A percentile compares a stretch with the other conserved stretches of the same genome.
These are phyloP conservation scores for Ibidorhyncha struthersii DNA, from an alignment of 2,113 vertebrate species.

Conservation along the genomic window DNA sequence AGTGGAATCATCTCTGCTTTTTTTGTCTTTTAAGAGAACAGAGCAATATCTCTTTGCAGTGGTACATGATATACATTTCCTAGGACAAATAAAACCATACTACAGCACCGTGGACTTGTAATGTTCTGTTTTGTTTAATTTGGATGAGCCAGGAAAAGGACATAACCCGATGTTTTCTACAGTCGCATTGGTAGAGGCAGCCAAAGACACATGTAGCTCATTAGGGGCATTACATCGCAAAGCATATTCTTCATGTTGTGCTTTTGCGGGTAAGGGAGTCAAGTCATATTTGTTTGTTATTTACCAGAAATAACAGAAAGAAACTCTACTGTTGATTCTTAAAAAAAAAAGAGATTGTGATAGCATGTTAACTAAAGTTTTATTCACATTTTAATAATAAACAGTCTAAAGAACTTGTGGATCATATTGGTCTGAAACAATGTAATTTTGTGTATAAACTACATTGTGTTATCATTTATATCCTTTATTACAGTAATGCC, in stretches of 20 bases:
- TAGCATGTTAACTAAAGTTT: neutral
- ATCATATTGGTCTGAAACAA: neutral
- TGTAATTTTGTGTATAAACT: neutral
- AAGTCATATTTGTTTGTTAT: neutral
- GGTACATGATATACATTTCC: neutral
- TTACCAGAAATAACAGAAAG: constrained; percentile 10
- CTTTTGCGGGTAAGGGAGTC: neutral
- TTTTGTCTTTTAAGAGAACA: constrained; percentile 2
- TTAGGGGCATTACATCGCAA: accelerated
- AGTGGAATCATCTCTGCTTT: neutral
- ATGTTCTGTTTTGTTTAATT: neutral
- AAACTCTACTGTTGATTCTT: neutral
- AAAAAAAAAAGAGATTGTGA: neutral
- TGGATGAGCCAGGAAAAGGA: neutral
- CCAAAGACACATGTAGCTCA: neutral
- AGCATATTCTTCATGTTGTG: neutral
- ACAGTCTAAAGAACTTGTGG: neutral
- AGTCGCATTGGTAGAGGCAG: neutral
- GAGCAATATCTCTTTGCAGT: neutral
- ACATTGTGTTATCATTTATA: neutral
- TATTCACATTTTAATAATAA: neutral
- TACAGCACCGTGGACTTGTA: neutral
- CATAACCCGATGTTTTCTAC: neutral
- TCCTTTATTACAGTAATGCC: neutral
- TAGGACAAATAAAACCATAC: neutral